Base-by-base conservation (phyloP, 2,888 invertebrate genomes). In the Drosophila putrida region DNA sequence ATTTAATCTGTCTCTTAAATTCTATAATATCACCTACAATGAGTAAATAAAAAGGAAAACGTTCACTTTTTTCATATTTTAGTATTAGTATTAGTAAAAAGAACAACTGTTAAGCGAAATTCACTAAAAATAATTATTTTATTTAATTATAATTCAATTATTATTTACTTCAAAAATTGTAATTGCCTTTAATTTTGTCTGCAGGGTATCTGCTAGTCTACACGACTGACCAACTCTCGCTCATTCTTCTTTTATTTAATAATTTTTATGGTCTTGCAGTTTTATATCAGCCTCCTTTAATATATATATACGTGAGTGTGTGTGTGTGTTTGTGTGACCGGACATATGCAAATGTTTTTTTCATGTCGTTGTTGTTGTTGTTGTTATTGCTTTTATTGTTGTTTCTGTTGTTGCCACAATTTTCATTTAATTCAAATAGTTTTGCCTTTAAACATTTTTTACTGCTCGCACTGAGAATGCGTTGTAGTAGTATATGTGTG, bases 261-360 rank as follows among this genome's bases (percentile, higher is more conserved):
- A 58, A 73, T 69, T 73, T 69, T 46, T 38, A 69, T 63, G 60
- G 53, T 15, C 41, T 53, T 62, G 55, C 55, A 58, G 49, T 64
- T 61, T 71, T 64, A 35, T 55, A 55, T 10, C 9, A n/a, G 57
- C 35, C 28, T 13, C 31, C 15, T 49, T 28, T 55, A 11, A 6
- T 27, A 28, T 62, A 31, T 54, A 6, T 33, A 36, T 47, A n/a
- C n/a, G n/a, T n/a, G n/a, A n/a, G 36, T 57, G 44, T 44, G 33
- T 44, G 6, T 63, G 27, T 47, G 13, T 11, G 38, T 39, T 25
- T 66, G 36, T 35, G 11, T 55, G 31, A 46, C 57, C 63, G 63
- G 47, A 60, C 41, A 47, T 53, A 61, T 46, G 59, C 46, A 66
- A 66, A 74, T 59, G 47, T 25, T 43, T 60, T 60, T 62, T 47